phyloP scores from a whole-genome alignment of 1,140 invertebrate species.

The Drosophila lacteicornis region DNA sequence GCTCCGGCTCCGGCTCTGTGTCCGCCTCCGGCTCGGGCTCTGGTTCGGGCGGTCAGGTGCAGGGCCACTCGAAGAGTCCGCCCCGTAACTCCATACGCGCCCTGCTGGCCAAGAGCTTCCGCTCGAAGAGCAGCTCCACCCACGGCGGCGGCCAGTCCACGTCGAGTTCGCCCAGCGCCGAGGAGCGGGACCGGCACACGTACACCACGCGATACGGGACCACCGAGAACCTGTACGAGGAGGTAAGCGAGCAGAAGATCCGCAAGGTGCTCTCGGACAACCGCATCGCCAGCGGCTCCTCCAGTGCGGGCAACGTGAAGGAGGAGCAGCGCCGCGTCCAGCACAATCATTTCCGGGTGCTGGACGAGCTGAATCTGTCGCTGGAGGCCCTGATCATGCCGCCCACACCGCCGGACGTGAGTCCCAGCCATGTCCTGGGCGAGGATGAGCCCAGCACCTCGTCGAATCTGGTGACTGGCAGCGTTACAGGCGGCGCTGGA shows the following conservation, averaged over 20 bases:
- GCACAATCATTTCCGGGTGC: slow-evolving; percentile 91
- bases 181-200: slow-evolving; percentile 86
- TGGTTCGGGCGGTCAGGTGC: neutral
- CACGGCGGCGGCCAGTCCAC: slow-evolving; percentile 66
- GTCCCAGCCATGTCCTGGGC: slow-evolving; percentile 59
- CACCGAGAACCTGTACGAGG: slow-evolving; percentile 95
- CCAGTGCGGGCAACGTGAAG: slow-evolving; percentile 88
- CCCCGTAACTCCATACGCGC: slow-evolving; percentile 84
- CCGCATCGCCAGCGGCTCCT: slow-evolving; percentile 86
- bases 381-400: slow-evolving; percentile 95
- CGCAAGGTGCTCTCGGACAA: slow-evolving; percentile 85
- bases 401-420: slow-evolving; percentile 80
- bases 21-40: slow-evolving; percentile 6
- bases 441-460: slow-evolving; percentile 71
- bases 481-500: slow-evolving; percentile 14
- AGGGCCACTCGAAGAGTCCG: slow-evolving; percentile 78
- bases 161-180: slow-evolving; percentile 68
- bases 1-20: slow-evolving; percentile 5
- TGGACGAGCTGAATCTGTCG: slow-evolving; percentile 94
- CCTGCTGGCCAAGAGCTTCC: slow-evolving; percentile 77
- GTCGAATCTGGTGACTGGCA: slow-evolving; percentile 6
- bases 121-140: slow-evolving; percentile 68
- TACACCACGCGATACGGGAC: slow-evolving; percentile 92
- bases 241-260: slow-evolving; percentile 89
- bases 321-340: slow-evolving; percentile 93